Evolutionary conservation across 1,140 invertebrate genomes (phyloP), one percentile per base, ranked within the genome.

Genomic region (Drosophila orosa): DNA sequence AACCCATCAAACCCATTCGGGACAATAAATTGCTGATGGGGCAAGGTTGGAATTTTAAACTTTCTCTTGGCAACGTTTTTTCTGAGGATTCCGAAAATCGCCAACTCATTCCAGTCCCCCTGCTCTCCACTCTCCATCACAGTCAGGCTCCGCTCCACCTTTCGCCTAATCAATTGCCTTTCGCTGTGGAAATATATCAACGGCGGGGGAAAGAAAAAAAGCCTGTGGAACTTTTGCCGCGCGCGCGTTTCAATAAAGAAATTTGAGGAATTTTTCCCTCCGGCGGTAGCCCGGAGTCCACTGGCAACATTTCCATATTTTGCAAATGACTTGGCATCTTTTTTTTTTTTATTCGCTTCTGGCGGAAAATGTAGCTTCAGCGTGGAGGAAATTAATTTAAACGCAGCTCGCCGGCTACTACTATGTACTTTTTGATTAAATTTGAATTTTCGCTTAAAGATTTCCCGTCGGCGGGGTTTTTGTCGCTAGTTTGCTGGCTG

Each of bases 221-320:
- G 33, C 24, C 47, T 17, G 33, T 10, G 17, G 37, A 47, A 56
- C 56, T 61, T 58, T 74, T 40, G 42, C 9, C 27, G 54, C 12
- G 42, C 27, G 54, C 12, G 42, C 65, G 48, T 75, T 72, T 60
- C 50, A 71, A 63, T 72, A 48, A 71, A 63, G 65, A 48, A 9
- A 33, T 31, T n/a, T 54, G 65, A 82, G 82, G 31, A 78, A 82
- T 59, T 82, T 82, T 82, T 40, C 55, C 39, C 22, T 55, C 15
- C 17, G 47, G 15, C 17, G 47, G 15, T 54, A 37, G 35, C 62
- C 62, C 61, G 13, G 9, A 33, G 63, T 60, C 66, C 60, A 47
- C 57, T 44, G 37, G 45, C 69, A 44, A 29, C 72, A 82, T 83
- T 79, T 83, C 63, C 80, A 83, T 83, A 83, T 83, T 83, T 73